phyloP scores from a whole-genome alignment of 2,888 invertebrate genomes.

The Orchesella flavescens region DNA sequence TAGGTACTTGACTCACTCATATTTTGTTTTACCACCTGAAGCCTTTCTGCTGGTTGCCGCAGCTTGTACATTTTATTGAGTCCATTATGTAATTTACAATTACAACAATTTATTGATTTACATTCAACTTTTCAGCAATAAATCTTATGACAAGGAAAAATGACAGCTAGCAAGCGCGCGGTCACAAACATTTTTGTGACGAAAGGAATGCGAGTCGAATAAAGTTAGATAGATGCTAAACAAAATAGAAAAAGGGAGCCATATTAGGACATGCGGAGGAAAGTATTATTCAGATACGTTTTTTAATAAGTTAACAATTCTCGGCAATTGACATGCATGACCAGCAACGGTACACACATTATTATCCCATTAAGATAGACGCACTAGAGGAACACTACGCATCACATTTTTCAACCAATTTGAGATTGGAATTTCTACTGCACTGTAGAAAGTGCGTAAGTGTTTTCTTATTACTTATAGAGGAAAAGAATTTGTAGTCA shows the following conservation, averaged over 20 bases:
- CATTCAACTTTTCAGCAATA: background rate
- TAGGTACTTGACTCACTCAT: too few species aligned
- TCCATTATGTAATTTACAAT: conserved; percentile 8
- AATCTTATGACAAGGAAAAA: background rate
- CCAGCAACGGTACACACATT: conserved; percentile 31
- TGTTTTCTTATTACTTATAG: background rate
- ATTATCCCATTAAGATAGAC: conserved; percentile 21
- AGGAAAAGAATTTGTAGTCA: too few species aligned
- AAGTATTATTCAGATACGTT: background rate
- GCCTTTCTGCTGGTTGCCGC: too few species aligned
- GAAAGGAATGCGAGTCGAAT: too few species aligned
- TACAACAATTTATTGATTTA: conserved; percentile 8
- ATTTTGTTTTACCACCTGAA: too few species aligned
- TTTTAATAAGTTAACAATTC: conserved; percentile 9
- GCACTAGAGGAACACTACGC: background rate
- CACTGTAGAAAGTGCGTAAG: conserved; percentile 49
- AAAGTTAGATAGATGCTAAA: too few species aligned
- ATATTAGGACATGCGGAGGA: background rate
- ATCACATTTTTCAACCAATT: conserved; percentile 10
- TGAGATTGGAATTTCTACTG: conserved; percentile 8
- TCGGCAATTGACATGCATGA: conserved; percentile 42
- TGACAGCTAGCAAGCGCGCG: too few species aligned
- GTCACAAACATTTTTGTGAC: too few species aligned
- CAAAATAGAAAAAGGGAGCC: background rate
- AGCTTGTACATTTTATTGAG: too few species aligned